phyloP scores from a whole-genome alignment of 2,888 invertebrate genomes.

The Leucoptera coffeella region DNA sequence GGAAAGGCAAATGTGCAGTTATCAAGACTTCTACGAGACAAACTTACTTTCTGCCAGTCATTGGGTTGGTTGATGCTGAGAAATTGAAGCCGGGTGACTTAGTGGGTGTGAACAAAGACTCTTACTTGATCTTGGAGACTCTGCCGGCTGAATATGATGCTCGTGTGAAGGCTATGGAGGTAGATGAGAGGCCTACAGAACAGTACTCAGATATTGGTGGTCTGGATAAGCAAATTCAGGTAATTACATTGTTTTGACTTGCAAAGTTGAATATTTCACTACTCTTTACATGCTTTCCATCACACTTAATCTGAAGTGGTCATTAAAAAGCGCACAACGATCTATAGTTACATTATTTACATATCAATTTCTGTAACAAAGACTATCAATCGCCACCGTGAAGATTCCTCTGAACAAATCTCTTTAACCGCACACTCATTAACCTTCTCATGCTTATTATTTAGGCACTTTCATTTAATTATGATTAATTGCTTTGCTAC shows the following conservation, averaged over 20 bases:
- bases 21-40: constrained; percentile 98
- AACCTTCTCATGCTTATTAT: too few relatives aligned
- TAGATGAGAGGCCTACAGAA: constrained; percentile 98
- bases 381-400: too few relatives aligned
- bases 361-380: too few relatives aligned
- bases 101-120: constrained; percentile 94
- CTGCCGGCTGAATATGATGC: constrained; percentile 96
- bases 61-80: constrained; percentile 96
- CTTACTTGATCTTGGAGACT: constrained; percentile 95
- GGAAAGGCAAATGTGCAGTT: constrained; percentile 99
- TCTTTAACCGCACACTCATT: too few relatives aligned
- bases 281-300: too few relatives aligned
- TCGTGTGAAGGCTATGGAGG: constrained; percentile 98
- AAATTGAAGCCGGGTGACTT: constrained; percentile 95
- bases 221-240: constrained; percentile 94
- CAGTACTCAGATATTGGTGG: constrained; percentile 99
- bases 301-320: too few relatives aligned
- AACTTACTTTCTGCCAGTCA: constrained; percentile 98
- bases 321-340: too few relatives aligned
- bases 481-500: too few relatives aligned
- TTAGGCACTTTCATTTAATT: too few relatives aligned
- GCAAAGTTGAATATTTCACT: too few relatives aligned
- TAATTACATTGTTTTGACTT: constrained; percentile 8
- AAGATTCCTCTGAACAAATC: too few relatives aligned
- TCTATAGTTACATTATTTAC: too few relatives aligned